phyloP scores from a whole-genome alignment of 2,113 vertebrate species.

The Psittacus erithacus region DNA sequence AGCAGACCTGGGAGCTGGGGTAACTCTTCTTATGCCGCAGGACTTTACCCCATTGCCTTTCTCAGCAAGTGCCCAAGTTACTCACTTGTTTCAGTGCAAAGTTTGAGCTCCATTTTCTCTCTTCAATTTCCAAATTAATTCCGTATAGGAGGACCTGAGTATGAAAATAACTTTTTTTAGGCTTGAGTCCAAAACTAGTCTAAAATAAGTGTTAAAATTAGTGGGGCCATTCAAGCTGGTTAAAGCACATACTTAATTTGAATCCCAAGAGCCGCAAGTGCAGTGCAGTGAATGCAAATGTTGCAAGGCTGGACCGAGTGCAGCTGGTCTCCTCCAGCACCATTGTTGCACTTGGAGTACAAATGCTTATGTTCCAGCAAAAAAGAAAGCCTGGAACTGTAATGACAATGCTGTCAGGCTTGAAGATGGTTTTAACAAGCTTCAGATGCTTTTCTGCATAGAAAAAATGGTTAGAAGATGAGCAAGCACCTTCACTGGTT shows the following conservation, averaged over 20 bases:
- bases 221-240: neutral
- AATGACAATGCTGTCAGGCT: neutral
- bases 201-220: neutral
- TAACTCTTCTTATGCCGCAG: neutral
- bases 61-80: accelerated
- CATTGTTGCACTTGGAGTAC: neutral
- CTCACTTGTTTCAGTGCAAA: neutral
- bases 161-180: neutral
- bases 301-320: neutral
- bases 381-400: neutral
- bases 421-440: neutral
- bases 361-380: neutral
- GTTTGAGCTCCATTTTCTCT: neutral
- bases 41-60: neutral
- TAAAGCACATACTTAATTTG: neutral
- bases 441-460: neutral
- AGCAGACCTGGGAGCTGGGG: neutral
- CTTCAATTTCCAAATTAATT: neutral
- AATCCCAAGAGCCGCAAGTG: neutral
- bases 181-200: neutral
- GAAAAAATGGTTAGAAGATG: neutral
- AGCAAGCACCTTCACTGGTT: neutral
- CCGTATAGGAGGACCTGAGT: neutral
- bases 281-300: neutral
- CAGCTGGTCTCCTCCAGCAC: neutral